Conservation (phyloP, 2,797 vertebrate genomes). For the Lates japonicus region DNA sequence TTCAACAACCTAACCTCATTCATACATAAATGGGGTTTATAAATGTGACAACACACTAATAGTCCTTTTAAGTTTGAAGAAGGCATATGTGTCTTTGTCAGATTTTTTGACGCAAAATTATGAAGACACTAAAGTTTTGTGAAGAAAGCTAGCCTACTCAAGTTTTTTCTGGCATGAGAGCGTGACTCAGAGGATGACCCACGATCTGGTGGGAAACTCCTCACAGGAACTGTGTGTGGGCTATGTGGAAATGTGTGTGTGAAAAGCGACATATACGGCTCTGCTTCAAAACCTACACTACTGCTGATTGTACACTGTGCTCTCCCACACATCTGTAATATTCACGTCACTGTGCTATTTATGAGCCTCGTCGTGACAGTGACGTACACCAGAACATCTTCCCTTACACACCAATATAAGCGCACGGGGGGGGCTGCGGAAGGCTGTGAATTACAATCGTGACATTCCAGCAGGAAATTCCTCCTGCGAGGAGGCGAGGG, state of each 20-base stretch:
- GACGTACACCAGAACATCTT: slow-evolving; percentile 57
- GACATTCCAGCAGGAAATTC: slow-evolving; percentile 69
- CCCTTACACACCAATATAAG: slow-evolving; percentile 43
- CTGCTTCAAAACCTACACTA: slow-evolving; percentile 49
- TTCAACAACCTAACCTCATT: slow-evolving; percentile 4
- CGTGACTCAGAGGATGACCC: slow-evolving; percentile 79
- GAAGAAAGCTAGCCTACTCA: slow-evolving; percentile 44
- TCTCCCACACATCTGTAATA: slow-evolving; percentile 56
- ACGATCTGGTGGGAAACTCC: slow-evolving; percentile 63
- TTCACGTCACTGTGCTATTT: slow-evolving; percentile 55
- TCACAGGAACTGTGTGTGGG: slow-evolving; percentile 63
- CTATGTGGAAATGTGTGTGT: slow-evolving; percentile 36
- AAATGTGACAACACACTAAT: neutral
- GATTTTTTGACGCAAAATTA: neutral
- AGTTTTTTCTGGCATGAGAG: slow-evolving; percentile 42
- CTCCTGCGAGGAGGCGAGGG: slow-evolving; percentile 32
- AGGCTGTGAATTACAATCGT: slow-evolving; percentile 47
- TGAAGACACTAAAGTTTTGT: neutral
- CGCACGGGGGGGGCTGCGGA: slow-evolving; percentile 5
- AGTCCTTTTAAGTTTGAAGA: neutral
- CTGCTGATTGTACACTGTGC: slow-evolving; percentile 9
- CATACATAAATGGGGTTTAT: neutral
- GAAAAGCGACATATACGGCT: slow-evolving; percentile 22
- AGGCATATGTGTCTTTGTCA: neutral
- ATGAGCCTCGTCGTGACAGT: slow-evolving; percentile 59